phyloP scores from a whole-genome alignment of 2,797 vertebrate genomes.

The Dipus sagitta region DNA sequence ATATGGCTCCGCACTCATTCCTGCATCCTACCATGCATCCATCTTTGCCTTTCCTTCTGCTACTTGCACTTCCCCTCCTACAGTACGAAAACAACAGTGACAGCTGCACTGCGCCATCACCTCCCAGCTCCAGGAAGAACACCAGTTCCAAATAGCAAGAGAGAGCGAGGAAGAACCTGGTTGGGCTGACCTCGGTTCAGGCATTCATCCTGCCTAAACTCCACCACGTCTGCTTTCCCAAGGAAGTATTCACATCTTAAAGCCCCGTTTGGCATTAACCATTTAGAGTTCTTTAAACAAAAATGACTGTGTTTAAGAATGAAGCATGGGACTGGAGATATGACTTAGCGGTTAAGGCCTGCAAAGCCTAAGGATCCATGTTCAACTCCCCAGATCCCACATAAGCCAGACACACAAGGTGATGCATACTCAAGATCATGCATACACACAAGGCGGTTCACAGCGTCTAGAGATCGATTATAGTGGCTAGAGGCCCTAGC shows the following conservation, averaged over 20 bases:
- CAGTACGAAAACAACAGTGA: not conserved
- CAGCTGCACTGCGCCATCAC: not conserved
- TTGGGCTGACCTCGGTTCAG: not conserved
- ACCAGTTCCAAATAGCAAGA: not conserved
- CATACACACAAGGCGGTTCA: too few species aligned
- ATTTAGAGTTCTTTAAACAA: not conserved
- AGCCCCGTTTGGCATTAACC: not conserved
- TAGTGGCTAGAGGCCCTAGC: too few species aligned
- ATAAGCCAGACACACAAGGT: too few species aligned
- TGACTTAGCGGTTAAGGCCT: too few species aligned
- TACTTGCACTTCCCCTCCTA: not conserved
- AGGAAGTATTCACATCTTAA: not conserved
- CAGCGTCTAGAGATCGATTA: too few species aligned
- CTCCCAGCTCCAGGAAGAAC: not conserved
- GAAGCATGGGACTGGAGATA: not conserved
- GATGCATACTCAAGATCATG: too few species aligned
- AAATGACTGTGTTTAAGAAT: not conserved
- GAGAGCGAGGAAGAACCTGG: not conserved
- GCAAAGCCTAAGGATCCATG: too few species aligned
- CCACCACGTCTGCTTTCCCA: not conserved
- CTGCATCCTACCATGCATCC: not conserved
- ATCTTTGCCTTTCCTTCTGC: not conserved
- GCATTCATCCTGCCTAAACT: not conserved
- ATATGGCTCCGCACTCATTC: not conserved
- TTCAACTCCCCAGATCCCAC: too few species aligned